Percentiles rank a stretch among this genome's conserved stretches.
Conservation (phyloP, 2,797 vertebrate genomes). For the Hydrophis major region DNA sequence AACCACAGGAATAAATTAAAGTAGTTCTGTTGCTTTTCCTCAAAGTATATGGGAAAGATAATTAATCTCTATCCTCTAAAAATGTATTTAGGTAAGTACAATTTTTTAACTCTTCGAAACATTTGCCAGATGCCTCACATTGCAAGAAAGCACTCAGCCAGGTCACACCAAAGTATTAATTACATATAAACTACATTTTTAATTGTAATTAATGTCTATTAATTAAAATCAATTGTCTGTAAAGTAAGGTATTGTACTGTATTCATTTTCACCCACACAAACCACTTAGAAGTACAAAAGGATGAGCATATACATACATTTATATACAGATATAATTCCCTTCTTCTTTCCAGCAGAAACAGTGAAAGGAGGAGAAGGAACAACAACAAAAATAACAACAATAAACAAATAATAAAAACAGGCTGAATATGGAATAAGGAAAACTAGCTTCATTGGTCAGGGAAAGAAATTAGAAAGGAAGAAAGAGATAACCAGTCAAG, state of each 20-base stretch:
- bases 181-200: neutral
- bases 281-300: neutral
- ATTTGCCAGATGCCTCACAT: neutral
- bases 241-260: neutral
- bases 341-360: neutral
- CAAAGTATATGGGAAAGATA: neutral
- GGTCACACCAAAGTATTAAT: neutral
- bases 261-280: neutral
- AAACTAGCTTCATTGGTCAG: neutral
- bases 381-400: neutral
- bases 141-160: neutral
- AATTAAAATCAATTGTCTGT: neutral
- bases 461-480: neutral
- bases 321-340: neutral
- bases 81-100: neutral
- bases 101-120: neutral
- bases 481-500: neutral
- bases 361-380: neutral
- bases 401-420: neutral
- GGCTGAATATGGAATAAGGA: neutral
- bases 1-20: neutral
- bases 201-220: neutral
- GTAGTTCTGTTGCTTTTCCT: neutral
- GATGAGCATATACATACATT: neutral
- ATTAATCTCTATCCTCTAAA: neutral